These are phyloP conservation scores for Catocala sponsa DNA, from an alignment of 2,888 invertebrate species.

Conservation along the genomic window DNA sequence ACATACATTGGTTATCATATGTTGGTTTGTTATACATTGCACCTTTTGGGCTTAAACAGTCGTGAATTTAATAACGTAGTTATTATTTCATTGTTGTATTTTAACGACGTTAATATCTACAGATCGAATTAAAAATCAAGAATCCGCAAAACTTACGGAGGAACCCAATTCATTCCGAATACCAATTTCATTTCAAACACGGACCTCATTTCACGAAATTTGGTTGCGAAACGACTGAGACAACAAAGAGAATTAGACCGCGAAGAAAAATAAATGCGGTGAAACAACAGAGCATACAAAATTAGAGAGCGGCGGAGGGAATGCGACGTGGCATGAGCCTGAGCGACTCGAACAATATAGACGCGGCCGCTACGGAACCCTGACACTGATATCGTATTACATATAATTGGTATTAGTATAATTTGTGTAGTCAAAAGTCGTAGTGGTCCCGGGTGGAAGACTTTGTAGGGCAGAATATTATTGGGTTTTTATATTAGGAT, in stretches of 20 bases:
- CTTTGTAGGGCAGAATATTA: too few species aligned
- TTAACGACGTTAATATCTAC: constrained; percentile 61
- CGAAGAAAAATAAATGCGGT: constrained; percentile 85
- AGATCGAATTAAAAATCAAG: constrained; percentile 80
- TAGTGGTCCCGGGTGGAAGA: too few species aligned
- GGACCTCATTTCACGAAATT: constrained; percentile 84
- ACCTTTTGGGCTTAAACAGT: too few species aligned
- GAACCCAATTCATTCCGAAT: constrained; percentile 81
- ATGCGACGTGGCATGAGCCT: constrained; percentile 48
- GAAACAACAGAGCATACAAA: constrained; percentile 84
- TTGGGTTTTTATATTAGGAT: too few species aligned
- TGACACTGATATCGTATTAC: too few species aligned
- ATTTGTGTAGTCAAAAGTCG: too few species aligned
- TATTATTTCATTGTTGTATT: constrained; percentile 53
- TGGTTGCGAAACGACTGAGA: constrained; percentile 85
- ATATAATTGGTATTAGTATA: too few species aligned
- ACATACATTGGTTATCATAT: too few species aligned
- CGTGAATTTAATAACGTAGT: too few species aligned
- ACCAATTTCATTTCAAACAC: constrained; percentile 83
- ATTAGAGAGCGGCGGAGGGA: constrained; percentile 71
- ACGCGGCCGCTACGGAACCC: too few species aligned
- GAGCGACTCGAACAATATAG: constrained; percentile 7
- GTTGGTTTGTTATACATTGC: too few species aligned
- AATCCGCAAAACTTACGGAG: constrained; percentile 68
- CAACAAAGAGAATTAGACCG: constrained; percentile 86